Base-by-base conservation (phyloP, 2,113 vertebrate genomes). In the Eudorcas thomsonii region DNA sequence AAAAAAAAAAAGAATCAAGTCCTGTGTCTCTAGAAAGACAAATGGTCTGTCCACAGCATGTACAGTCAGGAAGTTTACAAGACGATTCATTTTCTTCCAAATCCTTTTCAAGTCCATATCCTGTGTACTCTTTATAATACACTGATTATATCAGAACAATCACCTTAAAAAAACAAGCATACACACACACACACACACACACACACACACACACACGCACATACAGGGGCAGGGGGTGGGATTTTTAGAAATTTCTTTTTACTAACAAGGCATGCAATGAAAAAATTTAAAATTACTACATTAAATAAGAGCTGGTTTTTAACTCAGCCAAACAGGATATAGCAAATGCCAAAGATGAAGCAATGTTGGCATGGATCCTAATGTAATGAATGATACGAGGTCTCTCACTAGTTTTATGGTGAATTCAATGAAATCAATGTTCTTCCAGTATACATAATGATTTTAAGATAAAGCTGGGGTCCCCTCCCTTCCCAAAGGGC, bases 381-480 rank as follows among this genome's bases (percentile, higher is more conserved):
- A 33, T 25, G 19, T 50, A 67, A 55, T 25, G 54, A 90, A 45
- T 81, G 80, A 91, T 50, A 84, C 48, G 91, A 59, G 71, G 57
- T 85, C 36, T 85, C 90, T 94, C 80, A 95, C 54, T 88, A 83
- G 33, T 88, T 95, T 95, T 23, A 98, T 7, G 88, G 88, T 50
- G 23, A 95, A 85, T 90, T 11, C 54, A 77, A 26, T 19, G 87
- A 81, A 95, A 85, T 91, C 81, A 67, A 88, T 81, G 92, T 97
- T 85, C 33, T 88, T 88, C 52, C 30, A 86, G 80, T 60, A 88
- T 48, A 89, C 33, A 90, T 45, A 96, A 81, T 48, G 82, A 96
- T 96, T 91, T 95, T 67, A 97, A 84, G 59, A 88, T 83, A 96
- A 98, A 93, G 78, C 74, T 78, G 19, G 39, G 57, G 48, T 82